phyloP scores from a whole-genome alignment of 2,888 invertebrate species.

The Chromoteleia sp. region DNA sequence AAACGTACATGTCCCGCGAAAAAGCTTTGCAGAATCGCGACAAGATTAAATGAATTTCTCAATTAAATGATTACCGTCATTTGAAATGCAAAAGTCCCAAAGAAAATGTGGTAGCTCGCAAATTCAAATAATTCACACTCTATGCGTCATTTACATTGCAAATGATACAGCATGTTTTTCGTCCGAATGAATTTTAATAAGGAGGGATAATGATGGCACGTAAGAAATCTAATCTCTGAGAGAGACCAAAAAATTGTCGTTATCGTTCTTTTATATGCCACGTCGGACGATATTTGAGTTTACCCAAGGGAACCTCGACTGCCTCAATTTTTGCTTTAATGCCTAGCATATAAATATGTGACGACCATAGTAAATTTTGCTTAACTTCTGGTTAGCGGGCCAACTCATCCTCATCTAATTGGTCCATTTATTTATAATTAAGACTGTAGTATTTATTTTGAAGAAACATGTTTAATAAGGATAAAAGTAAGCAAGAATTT shows the following conservation, averaged over 20 bases:
- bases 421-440: slow-evolving; percentile 2
- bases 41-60: slow-evolving; percentile 4
- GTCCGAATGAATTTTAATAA: slow-evolving; percentile 35
- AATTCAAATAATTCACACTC: slow-evolving; percentile 36
- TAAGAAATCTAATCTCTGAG: slow-evolving; percentile 32
- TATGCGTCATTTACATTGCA: slow-evolving; percentile 44
- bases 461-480: not conserved
- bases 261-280: slow-evolving; percentile 15
- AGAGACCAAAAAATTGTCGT: slow-evolving; percentile 20
- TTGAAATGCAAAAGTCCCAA: slow-evolving; percentile 46
- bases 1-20: not conserved
- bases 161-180: slow-evolving; percentile 31
- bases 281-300: not conserved
- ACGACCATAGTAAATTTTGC: too few relatives aligned
- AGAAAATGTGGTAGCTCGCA: slow-evolving; percentile 24
- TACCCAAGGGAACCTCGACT: not conserved
- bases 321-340: too few relatives aligned
- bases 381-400: not conserved
- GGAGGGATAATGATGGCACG: slow-evolving; percentile 27
- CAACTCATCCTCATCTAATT: not conserved
- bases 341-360: too few relatives aligned
- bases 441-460: not conserved
- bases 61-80: slow-evolving; percentile 26
- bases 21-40: not conserved
- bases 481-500: not conserved